Percentiles rank a stretch among this genome's conserved stretches.
phyloP scores from a whole-genome alignment of 2,113 vertebrate genomes.

The Xyliphius kryptos region DNA sequence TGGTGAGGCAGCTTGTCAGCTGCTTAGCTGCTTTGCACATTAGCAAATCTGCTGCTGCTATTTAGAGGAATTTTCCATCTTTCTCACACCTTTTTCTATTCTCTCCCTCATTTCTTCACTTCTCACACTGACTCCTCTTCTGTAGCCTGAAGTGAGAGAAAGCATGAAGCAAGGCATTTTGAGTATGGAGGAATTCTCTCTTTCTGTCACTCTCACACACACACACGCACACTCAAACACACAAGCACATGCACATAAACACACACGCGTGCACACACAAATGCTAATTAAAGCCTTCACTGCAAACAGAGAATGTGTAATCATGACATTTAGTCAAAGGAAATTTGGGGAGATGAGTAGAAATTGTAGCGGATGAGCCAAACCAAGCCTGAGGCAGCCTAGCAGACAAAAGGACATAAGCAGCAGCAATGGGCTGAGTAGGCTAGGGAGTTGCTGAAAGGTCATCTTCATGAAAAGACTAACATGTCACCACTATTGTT shows the following conservation, averaged over 20 bases:
- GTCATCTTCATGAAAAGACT: constrained; percentile 81
- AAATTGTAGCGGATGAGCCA: constrained; percentile 82
- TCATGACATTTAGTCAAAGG: constrained; percentile 97
- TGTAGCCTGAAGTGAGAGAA: constrained; percentile 6
- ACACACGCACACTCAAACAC: constrained; percentile 30
- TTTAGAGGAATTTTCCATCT: constrained; percentile 51
- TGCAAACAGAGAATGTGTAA: constrained; percentile 82
- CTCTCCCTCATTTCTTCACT: constrained; percentile 1
- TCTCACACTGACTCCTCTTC: constrained; percentile 16
- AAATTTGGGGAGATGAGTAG: constrained; percentile 89
- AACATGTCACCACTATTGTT: constrained; percentile 74
- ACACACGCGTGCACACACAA: constrained; percentile 45
- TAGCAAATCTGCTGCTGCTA: constrained; percentile 49
- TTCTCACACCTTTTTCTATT: constrained; percentile 50
- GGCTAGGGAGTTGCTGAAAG: constrained; percentile 76
- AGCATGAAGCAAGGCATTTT: constrained; percentile 10
- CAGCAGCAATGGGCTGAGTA: constrained; percentile 53
- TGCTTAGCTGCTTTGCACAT: constrained; percentile 51
- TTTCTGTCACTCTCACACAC: constrained; percentile 3
- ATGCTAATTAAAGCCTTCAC: constrained; percentile 90
- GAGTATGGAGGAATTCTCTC: constrained; percentile 24
- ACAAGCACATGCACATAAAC: constrained; percentile 34
- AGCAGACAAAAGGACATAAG: constrained; percentile 86
- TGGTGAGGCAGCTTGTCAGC: constrained; percentile 36
- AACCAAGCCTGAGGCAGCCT: constrained; percentile 67